Conservation (phyloP, 2,888 invertebrate species). For the Priocnemis perturbator region DNA sequence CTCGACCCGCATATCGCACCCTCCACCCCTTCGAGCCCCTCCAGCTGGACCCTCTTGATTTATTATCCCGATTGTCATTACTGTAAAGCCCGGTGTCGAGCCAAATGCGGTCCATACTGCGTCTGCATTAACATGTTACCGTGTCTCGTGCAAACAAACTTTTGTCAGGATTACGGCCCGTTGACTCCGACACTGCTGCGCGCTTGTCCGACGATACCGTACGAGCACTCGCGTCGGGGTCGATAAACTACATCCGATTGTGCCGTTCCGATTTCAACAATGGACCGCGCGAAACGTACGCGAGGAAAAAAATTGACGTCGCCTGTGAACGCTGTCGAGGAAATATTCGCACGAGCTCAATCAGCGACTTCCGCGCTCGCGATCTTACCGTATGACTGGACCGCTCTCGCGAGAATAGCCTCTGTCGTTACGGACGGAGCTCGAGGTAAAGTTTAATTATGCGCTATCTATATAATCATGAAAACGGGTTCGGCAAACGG, state of each 20-base stretch:
- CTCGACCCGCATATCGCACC: conserved; percentile 59
- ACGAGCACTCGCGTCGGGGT: background rate
- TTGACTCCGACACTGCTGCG: conserved; percentile 37
- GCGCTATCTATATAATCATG: no score
- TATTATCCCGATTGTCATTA: conserved; percentile 71
- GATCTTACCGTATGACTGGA: no score
- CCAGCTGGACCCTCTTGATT: conserved; percentile 65
- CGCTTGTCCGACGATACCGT: conserved; percentile 14
- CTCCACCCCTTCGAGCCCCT: conserved; percentile 38
- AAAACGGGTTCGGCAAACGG: no score
- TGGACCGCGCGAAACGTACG: no score
- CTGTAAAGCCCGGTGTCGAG: conserved; percentile 64
- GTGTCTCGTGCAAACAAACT: conserved; percentile 59
- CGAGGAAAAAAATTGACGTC: no score
- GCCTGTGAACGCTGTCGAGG: no score
- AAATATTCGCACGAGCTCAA: no score
- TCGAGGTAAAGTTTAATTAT: no score
- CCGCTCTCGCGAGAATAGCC: no score
- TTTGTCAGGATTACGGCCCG: conserved; percentile 65
- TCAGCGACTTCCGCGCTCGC: no score
- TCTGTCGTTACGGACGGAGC: no score
- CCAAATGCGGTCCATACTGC: conserved; percentile 59
- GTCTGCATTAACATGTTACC: conserved; percentile 58
- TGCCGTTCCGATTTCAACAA: no score
- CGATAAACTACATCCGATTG: background rate